Evolutionary conservation across 2,888 invertebrate species (phyloP).

Genomic region (Beris chalybata): DNA sequence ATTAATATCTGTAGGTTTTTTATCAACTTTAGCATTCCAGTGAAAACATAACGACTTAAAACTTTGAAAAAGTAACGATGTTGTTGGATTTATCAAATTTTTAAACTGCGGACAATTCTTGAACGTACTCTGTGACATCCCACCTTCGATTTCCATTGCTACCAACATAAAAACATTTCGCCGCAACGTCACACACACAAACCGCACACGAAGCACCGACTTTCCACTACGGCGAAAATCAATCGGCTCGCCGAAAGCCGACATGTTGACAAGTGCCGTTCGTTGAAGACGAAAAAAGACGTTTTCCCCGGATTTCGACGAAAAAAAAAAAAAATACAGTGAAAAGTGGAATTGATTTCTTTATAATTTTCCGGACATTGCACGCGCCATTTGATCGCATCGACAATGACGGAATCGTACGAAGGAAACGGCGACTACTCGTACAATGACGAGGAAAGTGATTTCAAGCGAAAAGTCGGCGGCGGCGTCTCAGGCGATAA

Average conservation of each 20-base stretch:
- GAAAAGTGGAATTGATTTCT: conserved; percentile 9
- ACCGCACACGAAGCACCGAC: too few species aligned
- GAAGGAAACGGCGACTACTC: conserved; percentile 56
- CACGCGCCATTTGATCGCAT: neutral
- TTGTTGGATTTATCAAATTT: too few species aligned
- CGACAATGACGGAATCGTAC: conserved; percentile 54
- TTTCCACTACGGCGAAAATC: too few species aligned
- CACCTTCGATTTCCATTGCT: too few species aligned
- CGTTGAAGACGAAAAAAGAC: conserved; percentile 6
- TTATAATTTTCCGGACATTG: neutral
- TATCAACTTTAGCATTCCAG: too few species aligned
- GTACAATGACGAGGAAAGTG: conserved; percentile 53
- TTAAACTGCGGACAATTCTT: too few species aligned
- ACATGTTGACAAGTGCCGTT: neutral
- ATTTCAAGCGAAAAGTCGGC: conserved; percentile 47
- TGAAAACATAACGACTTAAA: too few species aligned
- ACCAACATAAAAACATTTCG: neutral
- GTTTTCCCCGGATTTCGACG: neutral
- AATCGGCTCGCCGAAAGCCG: too few species aligned
- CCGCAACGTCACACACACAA: neutral
- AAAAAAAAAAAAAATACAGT: neutral
- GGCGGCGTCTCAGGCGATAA: conserved; percentile 33
- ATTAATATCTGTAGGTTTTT: too few species aligned
- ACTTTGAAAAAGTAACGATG: too few species aligned
- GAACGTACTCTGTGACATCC: too few species aligned